Evolutionary conservation across 2,888 invertebrate species (phyloP), one percentile per base, ranked within the genome.

Genomic region (Prostheceraeus crozeri): DNA sequence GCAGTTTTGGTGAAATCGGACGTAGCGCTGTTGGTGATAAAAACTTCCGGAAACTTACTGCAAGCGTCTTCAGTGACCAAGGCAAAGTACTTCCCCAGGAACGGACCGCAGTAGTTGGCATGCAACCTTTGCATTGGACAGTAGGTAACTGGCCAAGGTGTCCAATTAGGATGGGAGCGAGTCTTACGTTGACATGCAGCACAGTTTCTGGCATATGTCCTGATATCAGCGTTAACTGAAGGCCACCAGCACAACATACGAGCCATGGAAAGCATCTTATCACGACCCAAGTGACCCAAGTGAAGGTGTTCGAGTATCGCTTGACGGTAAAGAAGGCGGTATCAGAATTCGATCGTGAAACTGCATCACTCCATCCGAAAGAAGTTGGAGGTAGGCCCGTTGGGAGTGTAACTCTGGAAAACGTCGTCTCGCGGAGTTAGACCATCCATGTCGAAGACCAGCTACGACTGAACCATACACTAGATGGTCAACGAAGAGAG

Each of bases 351-450:
- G n/a, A n/a, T n/a, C n/a, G n/a, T n/a, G n/a, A n/a, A n/a, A n/a
- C n/a, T n/a, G n/a, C n/a, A n/a, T n/a, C n/a, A n/a, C n/a, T n/a
- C n/a, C n/a, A n/a, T n/a, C n/a, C n/a, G n/a, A n/a, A n/a, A n/a
- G n/a, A n/a, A n/a, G n/a, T n/a, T n/a, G n/a, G n/a, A n/a, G n/a
- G n/a, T n/a, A n/a, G n/a, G n/a, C n/a, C n/a, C n/a, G n/a, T n/a
- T n/a, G n/a, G n/a, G n/a, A n/a, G n/a, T n/a, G n/a, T n/a, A n/a
- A n/a, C n/a, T n/a, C n/a, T 28, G 48, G 28, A 48, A 48, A 19
- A 48, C 48, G 23, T 48, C 28, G 48, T 48, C 19, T 40, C 27
- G 48, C 48, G 23, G 23, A 28, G 28, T 48, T 48, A 28, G 48
- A 48, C 48, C 48, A 48, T 48, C 48, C 48, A 23, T 48, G 48